Percentiles rank a stretch among this genome's conserved stretches.
These are phyloP conservation scores for Tineola bisselliella DNA, from an alignment of 2,888 invertebrate genomes.

Conservation along the genomic window DNA sequence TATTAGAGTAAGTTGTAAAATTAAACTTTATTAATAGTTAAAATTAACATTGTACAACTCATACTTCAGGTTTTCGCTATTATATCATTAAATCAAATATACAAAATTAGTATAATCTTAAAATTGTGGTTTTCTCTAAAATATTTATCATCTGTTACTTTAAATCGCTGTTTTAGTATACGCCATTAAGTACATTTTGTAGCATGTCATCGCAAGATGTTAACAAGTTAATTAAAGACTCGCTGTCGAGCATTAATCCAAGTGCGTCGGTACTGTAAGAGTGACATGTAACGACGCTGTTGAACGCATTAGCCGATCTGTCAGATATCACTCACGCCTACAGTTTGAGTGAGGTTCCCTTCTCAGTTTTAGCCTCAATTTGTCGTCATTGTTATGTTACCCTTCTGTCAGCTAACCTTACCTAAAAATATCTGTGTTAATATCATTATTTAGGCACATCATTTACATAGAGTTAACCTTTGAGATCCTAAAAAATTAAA, in stretches of 20 bases:
- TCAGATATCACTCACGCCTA: constrained; percentile 26
- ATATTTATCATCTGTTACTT: not conserved
- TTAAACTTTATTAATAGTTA: no score
- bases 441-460: not conserved
- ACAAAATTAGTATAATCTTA: not conserved
- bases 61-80: no score
- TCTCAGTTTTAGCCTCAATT: constrained; percentile 21
- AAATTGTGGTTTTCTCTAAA: not conserved
- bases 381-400: constrained; percentile 10
- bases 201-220: constrained; percentile 15
- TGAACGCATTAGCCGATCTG: constrained; percentile 17
- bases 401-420: constrained; percentile 7
- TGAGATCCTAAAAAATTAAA: not conserved
- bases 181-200: not conserved
- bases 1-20: no score
- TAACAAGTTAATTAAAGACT: constrained; percentile 46
- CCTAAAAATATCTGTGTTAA: not conserved
- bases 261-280: not conserved
- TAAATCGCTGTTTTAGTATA: not conserved
- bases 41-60: no score
- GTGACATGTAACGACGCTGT: not conserved
- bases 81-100: no score
- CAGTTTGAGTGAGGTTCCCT: constrained; percentile 20
- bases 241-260: constrained; percentile 33
- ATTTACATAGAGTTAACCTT: not conserved